Percentiles rank a stretch among this genome's conserved stretches.
These are phyloP conservation scores for Haemorhous mexicanus DNA, from an alignment of 2,113 vertebrate genomes.

Conservation along the genomic window DNA sequence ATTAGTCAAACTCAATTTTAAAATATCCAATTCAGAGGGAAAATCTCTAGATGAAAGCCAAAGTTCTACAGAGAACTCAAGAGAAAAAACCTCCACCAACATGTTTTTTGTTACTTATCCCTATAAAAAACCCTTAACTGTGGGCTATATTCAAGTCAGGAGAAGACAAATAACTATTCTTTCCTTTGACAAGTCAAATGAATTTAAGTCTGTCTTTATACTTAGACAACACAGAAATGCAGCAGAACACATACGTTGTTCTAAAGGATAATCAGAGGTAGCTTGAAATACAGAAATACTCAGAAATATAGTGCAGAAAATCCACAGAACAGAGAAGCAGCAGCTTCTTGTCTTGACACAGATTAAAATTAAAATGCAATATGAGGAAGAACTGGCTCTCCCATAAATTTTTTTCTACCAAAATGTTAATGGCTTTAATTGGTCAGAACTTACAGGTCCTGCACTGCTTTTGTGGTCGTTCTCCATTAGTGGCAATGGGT, in stretches of 20 bases:
- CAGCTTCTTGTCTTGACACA: fast-evolving
- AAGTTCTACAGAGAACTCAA: neutral
- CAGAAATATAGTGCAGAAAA: neutral
- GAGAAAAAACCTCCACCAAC: neutral
- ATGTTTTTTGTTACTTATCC: neutral
- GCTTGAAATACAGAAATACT: neutral
- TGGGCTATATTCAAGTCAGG: neutral
- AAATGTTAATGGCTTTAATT: neutral
- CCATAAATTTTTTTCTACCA: neutral
- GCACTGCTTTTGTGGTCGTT: neutral
- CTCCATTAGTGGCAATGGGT: neutral
- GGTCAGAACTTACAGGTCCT: neutral
- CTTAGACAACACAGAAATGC: neutral
- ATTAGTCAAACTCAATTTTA: constrained; percentile 30
- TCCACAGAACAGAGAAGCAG: neutral
- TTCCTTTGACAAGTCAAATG: neutral
- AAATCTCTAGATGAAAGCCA: neutral
- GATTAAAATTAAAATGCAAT: neutral
- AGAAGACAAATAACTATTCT: neutral
- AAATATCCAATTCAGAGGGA: neutral
- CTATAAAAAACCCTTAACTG: neutral
- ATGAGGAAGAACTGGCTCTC: neutral
- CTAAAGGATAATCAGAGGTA: neutral
- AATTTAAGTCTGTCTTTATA: neutral
- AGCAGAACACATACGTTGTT: neutral